phyloP scores from a whole-genome alignment of 2,888 invertebrate genomes.

The Eulithis prunata region DNA sequence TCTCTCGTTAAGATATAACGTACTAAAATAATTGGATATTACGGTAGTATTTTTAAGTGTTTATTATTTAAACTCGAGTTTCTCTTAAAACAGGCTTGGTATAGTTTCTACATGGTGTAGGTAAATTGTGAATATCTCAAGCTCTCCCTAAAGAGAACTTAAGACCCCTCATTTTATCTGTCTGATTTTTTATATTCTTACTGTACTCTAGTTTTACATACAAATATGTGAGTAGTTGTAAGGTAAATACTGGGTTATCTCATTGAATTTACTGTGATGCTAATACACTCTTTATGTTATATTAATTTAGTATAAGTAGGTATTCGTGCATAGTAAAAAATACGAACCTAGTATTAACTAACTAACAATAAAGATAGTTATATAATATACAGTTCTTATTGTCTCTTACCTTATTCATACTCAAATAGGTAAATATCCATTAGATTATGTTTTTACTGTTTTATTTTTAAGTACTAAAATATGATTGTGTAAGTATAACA shows the following conservation, averaged over 20 bases:
- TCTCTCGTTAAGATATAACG: slow-evolving; percentile 5
- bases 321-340: slow-evolving; percentile 13
- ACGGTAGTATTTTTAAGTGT: not conserved
- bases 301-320: slow-evolving; percentile 13
- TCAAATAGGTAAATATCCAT: too few relatives aligned
- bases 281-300: slow-evolving; percentile 56
- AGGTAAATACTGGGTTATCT: slow-evolving; percentile 7
- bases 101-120: not conserved
- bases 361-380: too few relatives aligned
- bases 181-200: not conserved
- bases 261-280: slow-evolving; percentile 80
- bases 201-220: too few relatives aligned
- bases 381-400: too few relatives aligned
- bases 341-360: not conserved
- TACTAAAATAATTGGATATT: slow-evolving; percentile 3
- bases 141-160: not conserved
- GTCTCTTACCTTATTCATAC: too few relatives aligned
- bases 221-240: not conserved
- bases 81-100: not conserved
- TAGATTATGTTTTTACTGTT: too few relatives aligned
- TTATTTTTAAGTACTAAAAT: not conserved
- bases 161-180: not conserved
- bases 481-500: not conserved
- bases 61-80: not conserved
- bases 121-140: not conserved